These are phyloP conservation scores for Hypomecis punctinalis DNA, from an alignment of 2,888 invertebrate genomes.

Conservation along the genomic window DNA sequence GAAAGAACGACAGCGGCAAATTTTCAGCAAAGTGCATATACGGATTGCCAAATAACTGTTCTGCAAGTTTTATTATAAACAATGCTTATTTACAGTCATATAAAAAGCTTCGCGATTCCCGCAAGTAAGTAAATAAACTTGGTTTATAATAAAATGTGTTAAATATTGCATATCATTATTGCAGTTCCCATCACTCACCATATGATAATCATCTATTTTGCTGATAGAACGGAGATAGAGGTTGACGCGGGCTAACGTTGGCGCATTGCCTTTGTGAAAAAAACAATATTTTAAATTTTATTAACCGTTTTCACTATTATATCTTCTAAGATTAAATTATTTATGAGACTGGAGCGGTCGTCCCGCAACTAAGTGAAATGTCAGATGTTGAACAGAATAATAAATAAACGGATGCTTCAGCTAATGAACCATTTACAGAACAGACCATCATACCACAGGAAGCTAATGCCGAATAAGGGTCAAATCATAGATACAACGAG, in stretches of 20 bases:
- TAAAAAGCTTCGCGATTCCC: constrained; percentile 3
- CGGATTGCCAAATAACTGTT: constrained; percentile 65
- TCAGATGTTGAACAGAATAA: constrained; percentile 65
- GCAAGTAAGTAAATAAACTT: constrained; percentile 51
- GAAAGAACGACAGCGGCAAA: constrained; percentile 71
- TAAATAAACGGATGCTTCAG: constrained; percentile 52
- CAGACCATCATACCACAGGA: constrained; percentile 53
- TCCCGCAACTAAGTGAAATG: constrained; percentile 64
- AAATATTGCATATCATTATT: constrained; percentile 27
- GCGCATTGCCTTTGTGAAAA: constrained; percentile 89
- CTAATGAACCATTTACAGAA: constrained; percentile 38
- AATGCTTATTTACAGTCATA: constrained; percentile 51
- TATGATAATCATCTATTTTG: constrained; percentile 99
- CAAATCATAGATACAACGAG: constrained; percentile 60
- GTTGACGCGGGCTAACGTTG: constrained; percentile 96
- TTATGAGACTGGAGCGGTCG: constrained; percentile 19
- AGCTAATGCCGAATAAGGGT: constrained; percentile 58
- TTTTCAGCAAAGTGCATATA: constrained; percentile 76
- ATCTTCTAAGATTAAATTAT: constrained; percentile 27
- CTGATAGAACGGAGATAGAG: constrained; percentile 98
- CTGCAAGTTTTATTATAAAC: constrained; percentile 75
- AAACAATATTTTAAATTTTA: constrained; percentile 56
- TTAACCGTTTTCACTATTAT: constrained; percentile 46
- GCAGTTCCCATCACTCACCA: constrained; percentile 91
- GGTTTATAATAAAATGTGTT: constrained; percentile 70